phyloP scores from a whole-genome alignment of 2,113 vertebrate genomes.

The Piaya cayana region DNA sequence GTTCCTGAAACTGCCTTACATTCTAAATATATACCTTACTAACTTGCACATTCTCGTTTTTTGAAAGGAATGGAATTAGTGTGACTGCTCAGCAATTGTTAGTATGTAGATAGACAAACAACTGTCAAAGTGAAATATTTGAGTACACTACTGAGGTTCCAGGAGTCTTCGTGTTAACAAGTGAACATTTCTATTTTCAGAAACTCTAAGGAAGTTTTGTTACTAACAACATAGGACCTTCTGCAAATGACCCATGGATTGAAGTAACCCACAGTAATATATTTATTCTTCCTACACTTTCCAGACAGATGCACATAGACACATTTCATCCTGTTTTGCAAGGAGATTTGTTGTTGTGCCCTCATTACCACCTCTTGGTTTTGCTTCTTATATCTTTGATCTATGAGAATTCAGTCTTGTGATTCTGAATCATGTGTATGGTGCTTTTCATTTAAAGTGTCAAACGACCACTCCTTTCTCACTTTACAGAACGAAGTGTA shows the following conservation, averaged over 20 bases:
- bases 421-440: not conserved
- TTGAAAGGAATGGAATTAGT: not conserved
- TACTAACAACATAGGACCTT: constrained; percentile 35
- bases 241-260: not conserved
- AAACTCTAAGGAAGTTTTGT: constrained; percentile 28
- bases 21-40: not conserved
- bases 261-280: not conserved
- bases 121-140: not conserved
- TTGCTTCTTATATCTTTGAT: not conserved
- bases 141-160: not conserved
- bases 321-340: constrained; percentile 12
- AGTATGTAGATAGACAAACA: not conserved
- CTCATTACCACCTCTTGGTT: not conserved
- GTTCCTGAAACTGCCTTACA: not conserved
- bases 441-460: not conserved
- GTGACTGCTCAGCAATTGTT: not conserved
- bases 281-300: constrained; percentile 30
- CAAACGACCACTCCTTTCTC: not conserved
- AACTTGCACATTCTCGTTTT: not conserved
- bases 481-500: not conserved
- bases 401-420: not conserved
- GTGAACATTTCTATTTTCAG: not conserved
- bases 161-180: not conserved
- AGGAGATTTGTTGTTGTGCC: not conserved
- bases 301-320: not conserved